A percentile compares a stretch with the other conserved stretches of the same genome.
Conservation (phyloP, 2,113 vertebrate genomes). For the Microtus montanus region DNA sequence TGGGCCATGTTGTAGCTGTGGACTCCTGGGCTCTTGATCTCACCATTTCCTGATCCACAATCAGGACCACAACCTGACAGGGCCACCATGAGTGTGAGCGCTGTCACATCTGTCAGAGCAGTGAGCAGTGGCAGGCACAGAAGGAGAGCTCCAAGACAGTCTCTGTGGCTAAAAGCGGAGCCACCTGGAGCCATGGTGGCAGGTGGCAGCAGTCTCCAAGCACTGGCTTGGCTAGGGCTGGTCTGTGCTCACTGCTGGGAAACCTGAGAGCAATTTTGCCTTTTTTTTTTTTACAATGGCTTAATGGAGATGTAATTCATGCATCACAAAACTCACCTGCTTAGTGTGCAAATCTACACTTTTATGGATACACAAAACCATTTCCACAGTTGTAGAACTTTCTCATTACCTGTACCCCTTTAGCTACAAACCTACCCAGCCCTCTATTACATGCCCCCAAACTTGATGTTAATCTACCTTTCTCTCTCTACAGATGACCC, state of each 20-base stretch:
- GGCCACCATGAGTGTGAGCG: not conserved
- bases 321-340: not conserved
- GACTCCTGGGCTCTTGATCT: not conserved
- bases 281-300: not conserved
- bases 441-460: not conserved
- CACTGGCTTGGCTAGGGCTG: accelerated
- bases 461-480: not conserved
- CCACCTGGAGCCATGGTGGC: not conserved
- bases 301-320: not conserved
- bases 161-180: not conserved
- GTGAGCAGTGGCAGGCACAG: not conserved
- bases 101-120: not conserved
- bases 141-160: not conserved
- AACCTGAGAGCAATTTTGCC: not conserved
- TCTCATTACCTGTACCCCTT: not conserved
- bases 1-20: too few relatives aligned
- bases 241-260: not conserved
- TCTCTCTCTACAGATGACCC: not conserved
- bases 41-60: not conserved
- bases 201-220: not conserved
- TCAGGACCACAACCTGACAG: not conserved
- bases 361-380: not conserved
- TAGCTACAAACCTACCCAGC: not conserved
- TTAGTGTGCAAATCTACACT: not conserved
- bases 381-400: not conserved